Evolutionary conservation across 2,888 invertebrate genomes (phyloP).

Genomic region (Orthonevra nobilis): DNA sequence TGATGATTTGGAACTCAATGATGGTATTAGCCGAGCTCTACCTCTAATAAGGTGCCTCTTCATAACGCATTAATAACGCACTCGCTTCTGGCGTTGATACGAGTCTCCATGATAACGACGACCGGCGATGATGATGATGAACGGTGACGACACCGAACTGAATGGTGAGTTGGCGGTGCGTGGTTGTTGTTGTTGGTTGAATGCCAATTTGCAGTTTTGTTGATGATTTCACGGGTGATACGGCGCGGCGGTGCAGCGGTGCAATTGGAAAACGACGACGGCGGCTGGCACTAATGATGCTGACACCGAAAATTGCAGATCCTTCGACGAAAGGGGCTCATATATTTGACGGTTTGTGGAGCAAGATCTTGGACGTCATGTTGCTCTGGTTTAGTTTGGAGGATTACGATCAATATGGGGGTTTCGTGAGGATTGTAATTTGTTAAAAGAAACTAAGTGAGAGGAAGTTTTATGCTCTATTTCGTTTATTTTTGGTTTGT

Average conservation of each 20-base stretch:
- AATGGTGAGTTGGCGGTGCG: neutral
- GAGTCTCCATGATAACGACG: slow-evolving; percentile 57
- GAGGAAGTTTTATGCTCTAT: no score
- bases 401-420: no score
- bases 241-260: slow-evolving; percentile 1
- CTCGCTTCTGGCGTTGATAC: slow-evolving; percentile 37
- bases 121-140: slow-evolving; percentile 61
- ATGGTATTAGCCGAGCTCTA: slow-evolving; percentile 64
- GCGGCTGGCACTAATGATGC: slow-evolving; percentile 62
- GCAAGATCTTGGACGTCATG: slow-evolving; percentile 26
- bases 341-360: neutral
- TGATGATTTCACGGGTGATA: slow-evolving; percentile 59
- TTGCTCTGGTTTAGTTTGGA: slow-evolving; percentile 34
- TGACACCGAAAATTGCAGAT: slow-evolving; percentile 47
- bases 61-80: slow-evolving; percentile 70
- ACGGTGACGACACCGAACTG: slow-evolving; percentile 57
- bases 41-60: slow-evolving; percentile 69
- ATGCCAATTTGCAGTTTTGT: slow-evolving; percentile 66
- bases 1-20: slow-evolving; percentile 61
- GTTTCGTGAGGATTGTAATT: no score
- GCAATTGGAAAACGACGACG: slow-evolving; percentile 9
- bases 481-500: no score
- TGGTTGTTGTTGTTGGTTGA: slow-evolving; percentile 33
- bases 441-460: no score
- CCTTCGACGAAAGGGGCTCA: neutral